These are phyloP conservation scores for Malurus melanocephalus DNA, from an alignment of 2,113 vertebrate species.

Conservation along the genomic window DNA sequence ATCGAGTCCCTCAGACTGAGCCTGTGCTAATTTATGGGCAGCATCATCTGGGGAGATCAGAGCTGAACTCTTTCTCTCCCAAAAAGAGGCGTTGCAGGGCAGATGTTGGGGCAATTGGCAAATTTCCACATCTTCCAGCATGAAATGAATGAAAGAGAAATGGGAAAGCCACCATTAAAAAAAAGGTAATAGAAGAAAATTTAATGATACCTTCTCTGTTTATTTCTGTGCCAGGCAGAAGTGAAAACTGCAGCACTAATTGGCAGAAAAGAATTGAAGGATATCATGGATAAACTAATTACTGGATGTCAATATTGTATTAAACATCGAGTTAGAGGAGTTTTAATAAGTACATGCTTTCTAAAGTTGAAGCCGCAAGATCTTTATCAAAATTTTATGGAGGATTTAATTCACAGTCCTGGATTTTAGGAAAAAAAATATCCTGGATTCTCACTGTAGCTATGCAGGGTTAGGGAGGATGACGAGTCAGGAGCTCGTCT, in stretches of 20 bases:
- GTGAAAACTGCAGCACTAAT: not conserved
- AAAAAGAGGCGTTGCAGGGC: not conserved
- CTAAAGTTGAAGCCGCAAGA: not conserved
- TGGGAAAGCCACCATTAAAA: rapidly evolving
- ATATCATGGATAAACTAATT: constrained; percentile 29
- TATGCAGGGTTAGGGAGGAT: not conserved
- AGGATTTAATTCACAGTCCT: not conserved
- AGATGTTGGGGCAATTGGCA: not conserved
- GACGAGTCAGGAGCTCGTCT: not conserved
- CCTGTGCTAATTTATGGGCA: not conserved
- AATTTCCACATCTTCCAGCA: not conserved
- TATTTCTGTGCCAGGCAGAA: not conserved
- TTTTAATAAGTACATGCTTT: constrained; percentile 1
- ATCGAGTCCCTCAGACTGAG: not conserved
- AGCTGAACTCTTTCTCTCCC: not conserved
- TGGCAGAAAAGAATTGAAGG: constrained; percentile 8
- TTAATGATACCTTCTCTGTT: not conserved
- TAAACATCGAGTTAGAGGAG: not conserved
- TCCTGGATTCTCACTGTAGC: not conserved
- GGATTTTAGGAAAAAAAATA: not conserved
- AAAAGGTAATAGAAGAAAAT: not conserved
- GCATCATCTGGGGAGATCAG: not conserved
- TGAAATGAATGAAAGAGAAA: not conserved
- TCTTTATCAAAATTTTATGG: not conserved
- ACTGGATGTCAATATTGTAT: constrained; percentile 16